Conservation (phyloP, 2,797 vertebrate species). For the Mormyrops attenuatus region DNA sequence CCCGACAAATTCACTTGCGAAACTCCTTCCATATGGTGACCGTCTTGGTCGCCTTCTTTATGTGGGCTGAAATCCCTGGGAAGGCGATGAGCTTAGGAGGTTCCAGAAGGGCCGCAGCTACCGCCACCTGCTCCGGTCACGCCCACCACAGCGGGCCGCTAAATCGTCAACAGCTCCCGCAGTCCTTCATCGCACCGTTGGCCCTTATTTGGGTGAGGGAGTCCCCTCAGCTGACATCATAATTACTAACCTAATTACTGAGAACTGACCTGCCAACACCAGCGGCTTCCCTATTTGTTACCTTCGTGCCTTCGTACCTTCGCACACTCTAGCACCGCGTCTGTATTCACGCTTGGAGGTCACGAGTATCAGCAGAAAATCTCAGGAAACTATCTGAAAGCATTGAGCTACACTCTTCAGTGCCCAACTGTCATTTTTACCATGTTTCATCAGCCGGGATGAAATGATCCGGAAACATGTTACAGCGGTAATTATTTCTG, state of each 20-base stretch:
- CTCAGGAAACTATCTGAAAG: background rate
- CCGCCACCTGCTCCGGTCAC: background rate
- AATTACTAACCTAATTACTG: background rate
- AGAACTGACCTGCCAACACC: background rate
- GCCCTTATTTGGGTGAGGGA: background rate
- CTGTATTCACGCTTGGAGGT: background rate
- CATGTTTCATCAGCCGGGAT: background rate
- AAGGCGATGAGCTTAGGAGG: slow-evolving; percentile 53
- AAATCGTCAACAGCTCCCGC: background rate
- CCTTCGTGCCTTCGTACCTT: background rate
- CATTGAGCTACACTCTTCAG: background rate
- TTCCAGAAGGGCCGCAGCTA: background rate
- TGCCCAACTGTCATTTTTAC: background rate
- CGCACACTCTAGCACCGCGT: background rate
- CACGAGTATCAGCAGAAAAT: background rate
- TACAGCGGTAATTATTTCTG: background rate
- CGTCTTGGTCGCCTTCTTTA: slow-evolving; percentile 39
- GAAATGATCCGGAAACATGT: background rate
- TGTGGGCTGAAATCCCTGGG: slow-evolving; percentile 31
- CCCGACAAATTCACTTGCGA: slow-evolving; percentile 28
- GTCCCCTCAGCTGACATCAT: background rate
- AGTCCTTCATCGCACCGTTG: background rate
- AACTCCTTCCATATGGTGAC: slow-evolving; percentile 47
- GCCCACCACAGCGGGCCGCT: background rate
- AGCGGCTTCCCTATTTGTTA: background rate